A percentile compares a stretch with the other conserved stretches of the same genome.
These are phyloP conservation scores for Scatophagus argus DNA, from an alignment of 2,113 vertebrate species.

Conservation along the genomic window DNA sequence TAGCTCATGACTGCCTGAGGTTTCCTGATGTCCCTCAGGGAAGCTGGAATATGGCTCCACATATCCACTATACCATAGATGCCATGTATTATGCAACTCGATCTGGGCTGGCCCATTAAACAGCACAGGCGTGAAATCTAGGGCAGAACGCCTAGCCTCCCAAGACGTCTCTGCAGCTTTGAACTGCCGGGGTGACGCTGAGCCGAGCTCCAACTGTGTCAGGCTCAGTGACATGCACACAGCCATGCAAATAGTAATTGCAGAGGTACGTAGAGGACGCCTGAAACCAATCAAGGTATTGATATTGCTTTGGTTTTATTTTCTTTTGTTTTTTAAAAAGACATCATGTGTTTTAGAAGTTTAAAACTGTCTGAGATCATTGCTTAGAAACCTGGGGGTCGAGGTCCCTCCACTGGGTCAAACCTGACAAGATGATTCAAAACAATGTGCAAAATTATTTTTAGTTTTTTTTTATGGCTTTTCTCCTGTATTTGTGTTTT, in stretches of 20 bases:
- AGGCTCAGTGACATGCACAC: conserved; percentile 27
- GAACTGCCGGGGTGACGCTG: conserved; percentile 53
- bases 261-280: no score
- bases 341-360: not conserved
- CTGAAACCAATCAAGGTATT: not conserved
- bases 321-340: no score
- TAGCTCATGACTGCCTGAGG: conserved; percentile 33
- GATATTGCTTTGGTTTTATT: not conserved
- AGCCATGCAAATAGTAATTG: conserved; percentile 19
- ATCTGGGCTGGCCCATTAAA: conserved; percentile 75
- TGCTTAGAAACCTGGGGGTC: not conserved
- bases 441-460: not conserved
- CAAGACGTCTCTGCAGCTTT: conserved; percentile 67
- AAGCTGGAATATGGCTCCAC: conserved; percentile 43
- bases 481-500: no score
- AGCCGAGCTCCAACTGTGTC: conserved; percentile 57
- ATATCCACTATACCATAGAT: conserved; percentile 69
- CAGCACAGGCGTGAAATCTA: conserved; percentile 77
- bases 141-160: conserved; percentile 70
- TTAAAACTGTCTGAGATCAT: not conserved
- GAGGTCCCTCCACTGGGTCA: not conserved
- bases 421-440: not conserved
- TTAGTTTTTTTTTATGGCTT: no score
- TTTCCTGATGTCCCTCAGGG: conserved; percentile 29
- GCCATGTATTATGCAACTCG: conserved; percentile 71